Conservation (phyloP, 2,113 vertebrate genomes). For the Antechinus stuartii region DNA sequence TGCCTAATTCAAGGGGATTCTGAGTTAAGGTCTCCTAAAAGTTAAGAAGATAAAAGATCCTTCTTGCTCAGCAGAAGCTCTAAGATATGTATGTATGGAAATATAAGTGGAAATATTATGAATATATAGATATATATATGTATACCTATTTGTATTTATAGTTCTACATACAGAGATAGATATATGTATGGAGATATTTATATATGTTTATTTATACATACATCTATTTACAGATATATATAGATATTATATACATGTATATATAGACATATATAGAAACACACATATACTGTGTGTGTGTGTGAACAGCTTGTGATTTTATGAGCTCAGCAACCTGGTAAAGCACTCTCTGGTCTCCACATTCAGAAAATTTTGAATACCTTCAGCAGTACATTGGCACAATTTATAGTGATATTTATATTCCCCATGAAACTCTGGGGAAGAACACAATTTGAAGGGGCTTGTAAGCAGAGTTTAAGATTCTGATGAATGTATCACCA, state of each 20-base stretch:
- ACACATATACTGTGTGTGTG: not conserved
- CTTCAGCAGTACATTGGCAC: conserved; percentile 60
- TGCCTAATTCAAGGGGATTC: conserved; percentile 22
- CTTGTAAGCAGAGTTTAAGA: conserved; percentile 47
- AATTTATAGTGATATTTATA: conserved; percentile 73
- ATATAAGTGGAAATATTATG: no score
- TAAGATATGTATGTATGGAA: not conserved
- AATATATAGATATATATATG: no score
- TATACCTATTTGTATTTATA: no score
- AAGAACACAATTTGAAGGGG: conserved; percentile 67
- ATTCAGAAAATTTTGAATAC: conserved; percentile 46
- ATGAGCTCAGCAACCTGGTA: conserved; percentile 27
- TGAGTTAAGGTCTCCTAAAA: not conserved
- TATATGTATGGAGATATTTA: no score
- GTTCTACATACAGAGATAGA: not conserved
- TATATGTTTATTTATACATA: not conserved
- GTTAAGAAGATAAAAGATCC: not conserved
- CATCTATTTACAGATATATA: not conserved
- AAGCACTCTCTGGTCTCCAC: conserved; percentile 51
- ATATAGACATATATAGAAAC: not conserved
- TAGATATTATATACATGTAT: no score
- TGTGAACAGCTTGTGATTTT: not conserved
- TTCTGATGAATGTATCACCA: conserved; percentile 55
- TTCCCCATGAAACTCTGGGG: conserved; percentile 57
- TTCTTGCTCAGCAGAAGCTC: not conserved